Evolutionary conservation across 2,888 invertebrate species (phyloP), one percentile per base, ranked within the genome.

Genomic region (Trichogramma dendrolimi): DNA sequence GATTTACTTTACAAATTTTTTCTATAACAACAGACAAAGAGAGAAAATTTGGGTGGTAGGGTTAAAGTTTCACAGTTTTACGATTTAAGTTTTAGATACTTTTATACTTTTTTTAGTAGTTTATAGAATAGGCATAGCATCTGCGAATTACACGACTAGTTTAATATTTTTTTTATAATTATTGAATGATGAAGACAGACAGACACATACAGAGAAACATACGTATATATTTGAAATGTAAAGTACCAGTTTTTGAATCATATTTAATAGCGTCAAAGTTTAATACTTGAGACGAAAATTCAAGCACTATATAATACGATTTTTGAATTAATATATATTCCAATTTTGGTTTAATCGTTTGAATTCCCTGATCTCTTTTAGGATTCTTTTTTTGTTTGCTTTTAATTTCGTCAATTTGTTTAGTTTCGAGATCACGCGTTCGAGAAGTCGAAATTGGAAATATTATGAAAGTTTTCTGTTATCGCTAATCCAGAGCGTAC

Each of bases 11-110:
- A 73, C 69, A 71, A 73, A 70, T 72, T 73, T 72, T 5, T 46
- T 60, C 55, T 58, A 27, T 27, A 76, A 74, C 71, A 77, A 78
- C 76, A 27, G 27, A 78, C 73, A 74, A 73, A 76, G 74, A 78
- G 73, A 76, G 74, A 75, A 71, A 71, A 74, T 67, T 27, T 27
- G 2, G 27, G 27, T 27, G 27, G 27, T 27, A 27, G 27, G 27
- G 27, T 27, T 27, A 27, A 27, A 27, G 27, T 27, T 27, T 27
- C 27, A 27, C 27, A 27, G 27, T 27, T 27, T 27, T 27, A 27
- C 27, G 27, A 27, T 27, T 27, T 27, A 27, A 27, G 27, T 27
- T 27, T 27, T 27, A 27, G 27, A 27, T 27, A 27, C 27, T 27
- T 27, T 27, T 27, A 27, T 27, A 27, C 27, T 27, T 27, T 27